Base-by-base conservation (phyloP, 2,113 vertebrate genomes). In the Poeciliopsis turrubarensis region DNA sequence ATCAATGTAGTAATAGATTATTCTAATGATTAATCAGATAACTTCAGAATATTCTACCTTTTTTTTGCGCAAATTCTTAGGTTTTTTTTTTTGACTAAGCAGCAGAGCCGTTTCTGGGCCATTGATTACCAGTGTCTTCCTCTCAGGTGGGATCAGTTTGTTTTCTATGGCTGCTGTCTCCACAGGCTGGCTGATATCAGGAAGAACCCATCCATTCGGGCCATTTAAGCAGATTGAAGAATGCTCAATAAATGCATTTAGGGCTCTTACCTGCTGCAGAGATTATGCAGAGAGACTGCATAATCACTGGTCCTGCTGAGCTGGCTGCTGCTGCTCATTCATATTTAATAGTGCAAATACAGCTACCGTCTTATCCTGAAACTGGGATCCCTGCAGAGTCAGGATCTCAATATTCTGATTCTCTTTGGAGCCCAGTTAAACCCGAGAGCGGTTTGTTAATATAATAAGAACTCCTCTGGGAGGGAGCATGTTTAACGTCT, bases 271-370 rank as follows among this genome's bases (percentile, higher is more conserved):
- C 64, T 11, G 2, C 79, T 64, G 68, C 78, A n/a, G n/a, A n/a
- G n/a, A n/a, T n/a, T n/a, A n/a, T n/a, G 73, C 66, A 34, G 60
- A 1, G 0, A 61, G 47, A 67, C 64, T 30, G 60, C 26, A 7
- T n/a, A 74, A 54, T 62, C 34, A 69, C 72, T 13, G 64, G 85
- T 81, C n/a, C 25, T 39, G 22, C 60, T 54, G 61, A 8, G 41
- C 34, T 0, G 39, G 62, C 65, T 51, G 47, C 63, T 62, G 51
- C 39, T 17, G 37, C 54, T 72, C 2, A 78, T 74, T 63, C 37
- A 83, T 73, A 73, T 80, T 86, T 86, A 32, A 86, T 68, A 71
- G 63, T 31, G 31, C 25, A 63, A 66, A 25, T 72, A 34, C 30
- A 68, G 22, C 19, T 15, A 63, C 13, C 7, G 61, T 63, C 29